Conservation (phyloP, 2,113 vertebrate genomes). For the Gymnarchus niloticus region DNA sequence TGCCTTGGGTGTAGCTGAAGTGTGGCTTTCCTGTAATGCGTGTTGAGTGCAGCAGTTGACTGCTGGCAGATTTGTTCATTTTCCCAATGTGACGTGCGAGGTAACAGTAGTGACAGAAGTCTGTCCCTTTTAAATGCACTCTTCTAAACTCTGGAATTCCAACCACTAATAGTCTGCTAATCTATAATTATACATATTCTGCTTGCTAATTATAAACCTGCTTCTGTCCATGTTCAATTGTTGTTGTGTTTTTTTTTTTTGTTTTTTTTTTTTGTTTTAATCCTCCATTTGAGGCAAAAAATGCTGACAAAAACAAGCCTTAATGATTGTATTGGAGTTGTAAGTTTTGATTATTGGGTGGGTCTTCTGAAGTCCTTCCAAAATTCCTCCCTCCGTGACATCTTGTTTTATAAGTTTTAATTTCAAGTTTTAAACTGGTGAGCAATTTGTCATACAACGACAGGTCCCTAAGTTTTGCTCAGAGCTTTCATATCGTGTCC, state of each 20-base stretch:
- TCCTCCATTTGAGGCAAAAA: not conserved
- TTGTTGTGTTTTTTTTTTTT: not conserved
- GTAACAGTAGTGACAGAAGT: not conserved
- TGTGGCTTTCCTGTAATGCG: not conserved
- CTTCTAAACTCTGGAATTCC: not conserved
- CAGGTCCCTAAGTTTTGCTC: not conserved
- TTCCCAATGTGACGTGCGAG: not conserved
- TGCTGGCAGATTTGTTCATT: not conserved
- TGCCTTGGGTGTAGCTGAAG: not conserved
- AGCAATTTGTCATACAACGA: slow-evolving; percentile 7
- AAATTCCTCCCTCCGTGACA: not conserved
- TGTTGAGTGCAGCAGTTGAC: not conserved
- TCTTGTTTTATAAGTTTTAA: slow-evolving; percentile 5
- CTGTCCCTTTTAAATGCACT: not conserved
- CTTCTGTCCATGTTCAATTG: slow-evolving; percentile 15
- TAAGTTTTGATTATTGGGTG: slow-evolving; percentile 16
- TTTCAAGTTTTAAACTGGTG: slow-evolving; percentile 11
- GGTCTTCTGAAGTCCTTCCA: slow-evolving; percentile 12
- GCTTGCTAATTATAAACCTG: slow-evolving; percentile 20
- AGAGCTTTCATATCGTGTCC: not conserved
- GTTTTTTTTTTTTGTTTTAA: too few species aligned
- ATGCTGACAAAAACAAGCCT: slow-evolving; percentile 5
- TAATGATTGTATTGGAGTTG: slow-evolving; percentile 3
- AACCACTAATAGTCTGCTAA: not conserved
- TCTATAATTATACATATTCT: slow-evolving; percentile 9